Evolutionary conservation across 2,797 vertebrate species (phyloP), one percentile per base, ranked within the genome.

Genomic region (Xenops minutus): DNA sequence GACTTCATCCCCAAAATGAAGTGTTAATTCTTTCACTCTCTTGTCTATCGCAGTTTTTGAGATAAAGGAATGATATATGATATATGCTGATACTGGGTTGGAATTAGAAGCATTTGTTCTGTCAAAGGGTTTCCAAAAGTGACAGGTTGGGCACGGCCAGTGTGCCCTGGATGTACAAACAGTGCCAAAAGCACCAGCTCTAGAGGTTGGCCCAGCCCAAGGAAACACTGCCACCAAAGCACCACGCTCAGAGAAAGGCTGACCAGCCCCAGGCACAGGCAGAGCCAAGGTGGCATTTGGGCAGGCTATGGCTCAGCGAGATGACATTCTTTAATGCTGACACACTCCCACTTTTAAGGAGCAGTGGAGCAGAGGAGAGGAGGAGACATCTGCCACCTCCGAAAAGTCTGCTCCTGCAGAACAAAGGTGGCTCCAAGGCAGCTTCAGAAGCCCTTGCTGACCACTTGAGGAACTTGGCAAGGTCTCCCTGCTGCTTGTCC

Each of bases 21-120:
- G 43, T 43, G 17, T 6, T 54, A 10, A 55, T 46, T 39, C 37
- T 37, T 41, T n/a, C 71, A 7, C 32, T 37, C 52, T 48, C 20
- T 2, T 18, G 8, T 34, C 62, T 54, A 29, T 37, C 46, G 20
- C 9, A 21, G 26, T 16, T 15, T 27, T 48, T 51, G 61, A 51
- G 34, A 22, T 27, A 62, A 27, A 10, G 27, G 19, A 43, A 19
- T 10, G 12, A 5, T 37, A n/a, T 23, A 44, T n/a, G 41, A 44
- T 44, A 23, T 3, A 2, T 1, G 13, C 10, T 12, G 22, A 5
- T 27, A 39, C 4, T 17, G 2, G 27, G n/a, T 4, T 69, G 49
- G 51, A 55, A 30, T 52, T 18, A 41, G 5, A 5, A 67, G 20
- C 2, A 11, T 29, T 56, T 23, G 26, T 41, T 75, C 12, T 49